Evolutionary conservation across 2,888 invertebrate species (phyloP), one percentile per base, ranked within the genome.

Genomic region (Podabrus alpinus): DNA sequence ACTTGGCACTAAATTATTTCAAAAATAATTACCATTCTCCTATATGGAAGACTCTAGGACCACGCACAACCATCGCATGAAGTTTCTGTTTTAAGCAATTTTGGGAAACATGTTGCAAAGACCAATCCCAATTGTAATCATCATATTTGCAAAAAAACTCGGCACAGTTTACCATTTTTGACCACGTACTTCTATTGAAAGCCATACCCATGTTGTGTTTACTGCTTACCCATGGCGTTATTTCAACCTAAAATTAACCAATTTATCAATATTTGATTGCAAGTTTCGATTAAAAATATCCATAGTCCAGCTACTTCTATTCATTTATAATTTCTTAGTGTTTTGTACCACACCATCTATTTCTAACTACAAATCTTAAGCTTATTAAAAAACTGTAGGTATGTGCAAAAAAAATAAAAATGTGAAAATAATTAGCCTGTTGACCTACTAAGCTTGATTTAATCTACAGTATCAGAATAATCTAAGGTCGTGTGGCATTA

Each of bases 101-200:
- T 87, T 96, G 95, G 0, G 97, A 96, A 69, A 97, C 91, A 86
- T 97, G 95, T 79, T 97, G 93, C 79, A 99, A 88, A 0, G 98
- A 97, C 95, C 99, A 99, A 84, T 99, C 99, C 99, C 99, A 99
- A 86, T 99, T 99, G 87, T 99, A 99, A 85, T 99, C 99, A 85
- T 99, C 99, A 88, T 97, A 98, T 1, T 93, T 92, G 88, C 99
- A 99, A 87, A 99, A 99, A 84, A 94, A 92, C 24, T 93, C 90
- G 9, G 94, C 92, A 84, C 97, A 94, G 24, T 90, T 91, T 84
- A 94, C 92, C 62, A 99, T 92, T 80, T 92, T 92, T 74, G 90
- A 90, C 98, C 98, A 99, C 0, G 97, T 94, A 0, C 92, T 92
- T 21, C 94, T 91, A 86, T 97, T 96, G 83, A 99, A 95, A 0